Conservation (phyloP, 1,140 invertebrate species). For the Pseudomyrmex sp. region DNA sequence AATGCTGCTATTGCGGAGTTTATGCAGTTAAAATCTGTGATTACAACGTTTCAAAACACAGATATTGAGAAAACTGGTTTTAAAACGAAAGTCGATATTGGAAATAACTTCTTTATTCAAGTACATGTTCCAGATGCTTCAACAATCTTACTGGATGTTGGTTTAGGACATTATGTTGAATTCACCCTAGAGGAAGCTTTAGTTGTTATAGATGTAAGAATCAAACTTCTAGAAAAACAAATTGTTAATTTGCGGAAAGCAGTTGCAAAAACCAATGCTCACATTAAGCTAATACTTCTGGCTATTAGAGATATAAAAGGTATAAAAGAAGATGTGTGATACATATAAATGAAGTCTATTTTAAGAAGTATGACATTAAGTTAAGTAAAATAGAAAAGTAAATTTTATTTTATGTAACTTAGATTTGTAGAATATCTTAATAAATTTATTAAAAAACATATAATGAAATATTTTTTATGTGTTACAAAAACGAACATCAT, state of each 20-base stretch:
- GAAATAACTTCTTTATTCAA: slow-evolving; percentile 91
- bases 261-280: slow-evolving; percentile 90
- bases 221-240: slow-evolving; percentile 88
- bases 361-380: background rate
- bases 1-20: slow-evolving; percentile 91
- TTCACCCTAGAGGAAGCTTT: slow-evolving; percentile 90
- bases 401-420: background rate
- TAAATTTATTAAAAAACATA: no score
- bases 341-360: background rate
- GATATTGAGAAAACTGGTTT: slow-evolving; percentile 85
- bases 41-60: slow-evolving; percentile 82
- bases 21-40: slow-evolving; percentile 89
- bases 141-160: slow-evolving; percentile 90
- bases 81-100: slow-evolving; percentile 92
- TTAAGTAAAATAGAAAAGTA: background rate
- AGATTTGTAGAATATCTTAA: background rate
- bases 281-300: slow-evolving; percentile 92
- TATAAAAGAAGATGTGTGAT: slow-evolving; percentile 47
- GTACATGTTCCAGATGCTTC: slow-evolving; percentile 89
- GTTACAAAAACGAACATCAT: no score
- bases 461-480: no score
- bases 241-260: slow-evolving; percentile 88
- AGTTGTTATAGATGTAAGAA: slow-evolving; percentile 89
- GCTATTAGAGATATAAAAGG: slow-evolving; percentile 87
- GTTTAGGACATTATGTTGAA: slow-evolving; percentile 91